Percentiles rank a stretch among this genome's conserved stretches.
Conservation (phyloP, 1,140 invertebrate genomes). For the Pachypeltis micranthus region DNA sequence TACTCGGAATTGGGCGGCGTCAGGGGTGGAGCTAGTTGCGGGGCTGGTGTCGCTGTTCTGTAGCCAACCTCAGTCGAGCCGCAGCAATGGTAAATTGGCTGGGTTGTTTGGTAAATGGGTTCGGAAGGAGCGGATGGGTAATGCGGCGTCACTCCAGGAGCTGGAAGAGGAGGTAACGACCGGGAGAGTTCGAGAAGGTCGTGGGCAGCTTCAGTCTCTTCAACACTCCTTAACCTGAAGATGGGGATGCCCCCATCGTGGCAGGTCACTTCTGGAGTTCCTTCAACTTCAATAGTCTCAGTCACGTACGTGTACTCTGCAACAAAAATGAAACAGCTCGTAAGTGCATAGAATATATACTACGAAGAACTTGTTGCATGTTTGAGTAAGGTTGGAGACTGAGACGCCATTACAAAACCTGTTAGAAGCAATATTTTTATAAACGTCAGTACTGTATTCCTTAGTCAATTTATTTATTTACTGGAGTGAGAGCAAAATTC, state of each 20-base stretch:
- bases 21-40: slow-evolving; percentile 20
- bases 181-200: slow-evolving; percentile 70
- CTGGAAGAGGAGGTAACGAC: slow-evolving; percentile 59
- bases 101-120: slow-evolving; percentile 30
- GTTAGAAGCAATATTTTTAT: no score
- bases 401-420: no score
- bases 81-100: slow-evolving; percentile 26
- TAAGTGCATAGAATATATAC: no score
- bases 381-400: no score
- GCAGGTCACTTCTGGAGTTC: slow-evolving; percentile 27
- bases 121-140: slow-evolving; percentile 33
- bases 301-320: slow-evolving; percentile 30
- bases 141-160: slow-evolving; percentile 44
- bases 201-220: slow-evolving; percentile 73
- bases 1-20: slow-evolving; percentile 44
- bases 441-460: no score
- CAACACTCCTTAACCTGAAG: slow-evolving; percentile 50
- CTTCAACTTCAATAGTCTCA: not conserved
- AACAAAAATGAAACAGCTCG: slow-evolving; percentile 23
- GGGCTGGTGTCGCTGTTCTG: slow-evolving; percentile 19
- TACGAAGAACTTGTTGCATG: no score
- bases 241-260: slow-evolving; percentile 37
- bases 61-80: slow-evolving; percentile 26
- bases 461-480: no score
- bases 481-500: no score